Percentiles rank a stretch among this genome's conserved stretches.
Conservation (phyloP, 2,113 vertebrate genomes). For the Psilopogon haemacephalus region DNA sequence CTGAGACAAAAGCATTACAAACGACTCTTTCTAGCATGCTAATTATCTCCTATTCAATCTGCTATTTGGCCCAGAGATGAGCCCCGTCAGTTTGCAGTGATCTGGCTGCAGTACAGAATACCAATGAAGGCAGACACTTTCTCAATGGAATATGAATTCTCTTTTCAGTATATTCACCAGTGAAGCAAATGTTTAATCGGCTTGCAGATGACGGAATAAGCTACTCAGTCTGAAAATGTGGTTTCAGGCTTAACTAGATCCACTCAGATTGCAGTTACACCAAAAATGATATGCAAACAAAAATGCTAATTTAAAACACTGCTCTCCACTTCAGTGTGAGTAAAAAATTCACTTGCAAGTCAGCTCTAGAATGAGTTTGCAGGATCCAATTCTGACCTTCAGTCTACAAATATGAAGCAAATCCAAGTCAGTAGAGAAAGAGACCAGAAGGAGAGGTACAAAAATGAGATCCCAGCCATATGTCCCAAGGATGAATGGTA, state of each 20-base stretch:
- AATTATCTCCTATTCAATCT: conserved; percentile 63
- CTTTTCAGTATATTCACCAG: conserved; percentile 49
- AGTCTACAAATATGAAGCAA: neutral
- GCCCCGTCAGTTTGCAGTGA: conserved; percentile 13
- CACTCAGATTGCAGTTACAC: neutral
- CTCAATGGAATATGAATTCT: conserved; percentile 54
- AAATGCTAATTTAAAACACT: neutral
- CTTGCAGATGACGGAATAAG: conserved; percentile 3
- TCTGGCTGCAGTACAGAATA: conserved; percentile 51
- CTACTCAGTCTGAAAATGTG: conserved; percentile 1
- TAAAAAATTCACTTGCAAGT: neutral
- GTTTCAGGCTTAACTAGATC: conserved; percentile 29
- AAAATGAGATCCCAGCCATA: neutral
- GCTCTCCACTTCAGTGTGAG: neutral
- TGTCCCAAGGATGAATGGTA: neutral
- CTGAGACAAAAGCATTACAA: conserved; percentile 55
- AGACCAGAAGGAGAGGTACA: neutral
- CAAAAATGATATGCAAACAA: neutral
- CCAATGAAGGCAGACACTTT: conserved; percentile 57
- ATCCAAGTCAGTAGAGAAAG: neutral
- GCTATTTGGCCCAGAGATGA: conserved; percentile 45
- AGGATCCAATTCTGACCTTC: neutral
- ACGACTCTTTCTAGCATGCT: conserved; percentile 59
- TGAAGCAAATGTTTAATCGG: conserved; percentile 31
- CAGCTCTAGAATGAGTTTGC: neutral